These are phyloP conservation scores for Gymnarchus niloticus DNA, from an alignment of 2,113 vertebrate species.

Conservation along the genomic window DNA sequence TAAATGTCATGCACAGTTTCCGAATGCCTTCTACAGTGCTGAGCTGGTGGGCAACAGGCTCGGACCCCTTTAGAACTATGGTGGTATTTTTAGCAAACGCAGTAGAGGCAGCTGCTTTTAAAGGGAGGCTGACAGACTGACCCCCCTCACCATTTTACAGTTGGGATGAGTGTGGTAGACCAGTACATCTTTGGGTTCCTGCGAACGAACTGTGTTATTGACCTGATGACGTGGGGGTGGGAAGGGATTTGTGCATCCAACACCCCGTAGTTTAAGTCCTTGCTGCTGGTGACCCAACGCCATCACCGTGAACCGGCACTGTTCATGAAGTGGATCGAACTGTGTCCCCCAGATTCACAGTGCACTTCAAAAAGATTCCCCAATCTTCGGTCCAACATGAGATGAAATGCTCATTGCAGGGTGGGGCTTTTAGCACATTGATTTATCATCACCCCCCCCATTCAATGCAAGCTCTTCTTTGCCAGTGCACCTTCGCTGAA, in stretches of 20 bases:
- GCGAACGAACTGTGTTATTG: conserved; percentile 28
- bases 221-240: conserved; percentile 23
- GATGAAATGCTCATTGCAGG: not conserved
- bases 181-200: conserved; percentile 47
- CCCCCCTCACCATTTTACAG: conserved; percentile 42
- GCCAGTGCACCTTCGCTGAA: conserved; percentile 24
- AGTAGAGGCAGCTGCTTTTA: conserved; percentile 60
- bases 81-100: conserved; percentile 71
- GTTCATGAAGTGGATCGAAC: not conserved
- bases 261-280: not conserved
- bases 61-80: conserved; percentile 55
- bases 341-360: not conserved
- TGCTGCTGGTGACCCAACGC: not conserved
- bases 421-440: conserved; percentile 13
- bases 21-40: conserved; percentile 40
- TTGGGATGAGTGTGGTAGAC: conserved; percentile 51
- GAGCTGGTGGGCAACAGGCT: conserved; percentile 36
- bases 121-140: conserved; percentile 62
- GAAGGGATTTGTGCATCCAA: conserved; percentile 15
- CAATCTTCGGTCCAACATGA: no score
- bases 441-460: conserved; percentile 27
- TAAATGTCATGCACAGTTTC: conserved; percentile 52
- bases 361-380: not conserved
- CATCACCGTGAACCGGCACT: not conserved
- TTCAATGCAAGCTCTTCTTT: conserved; percentile 14